Evolutionary conservation across 2,888 invertebrate species (phyloP), one percentile per base, ranked within the genome.

Genomic region (Cerastoderma edule): DNA sequence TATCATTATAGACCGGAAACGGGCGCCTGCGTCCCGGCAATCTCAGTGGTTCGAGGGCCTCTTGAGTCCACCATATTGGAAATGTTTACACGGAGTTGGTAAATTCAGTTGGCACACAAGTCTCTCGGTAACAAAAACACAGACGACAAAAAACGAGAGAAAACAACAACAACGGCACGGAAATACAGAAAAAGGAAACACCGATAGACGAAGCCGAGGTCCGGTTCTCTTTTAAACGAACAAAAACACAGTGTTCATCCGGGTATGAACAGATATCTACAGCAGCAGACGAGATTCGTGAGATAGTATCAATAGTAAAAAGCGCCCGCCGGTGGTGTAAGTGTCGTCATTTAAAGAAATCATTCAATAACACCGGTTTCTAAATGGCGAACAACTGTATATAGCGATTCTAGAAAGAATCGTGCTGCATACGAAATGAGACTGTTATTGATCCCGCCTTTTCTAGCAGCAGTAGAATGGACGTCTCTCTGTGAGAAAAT

Each of bases 371-470:
- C 13, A 39, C 13, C 24, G 27, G 22, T 39, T 60, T 39, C n/a
- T 39, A 33, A 60, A 39, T 39, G 24, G 27, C 39, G 60, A 39
- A 39, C 60, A 60, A 60, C 33, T 60, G 39, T 60, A 60, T n/a
- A n/a, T 39, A 0, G 60, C 28, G 39, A 60, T 35, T 39, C 39
- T 33, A 60, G 39, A 50, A n/a, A 22, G 50, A 60, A 60, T 39
- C 39, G 60, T 35, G 35, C 60, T 44, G 60, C 60, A 60, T 60
- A 60, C 39, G n/a, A 60, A 60, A 60, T 60, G 60, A 60, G 60
- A 24, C 22, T 32, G 24, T 33, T 39, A 39, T 39, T 22, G 39
- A 39, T 60, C 22, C 27, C 6, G 60, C 24, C 22, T n/a, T 19
- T 60, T 60, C 60, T 60, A 39, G 39, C 35, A 33, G 60, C 60